Base-by-base conservation (phyloP, 2,113 vertebrate genomes). In the Syrmaticus mikado region DNA sequence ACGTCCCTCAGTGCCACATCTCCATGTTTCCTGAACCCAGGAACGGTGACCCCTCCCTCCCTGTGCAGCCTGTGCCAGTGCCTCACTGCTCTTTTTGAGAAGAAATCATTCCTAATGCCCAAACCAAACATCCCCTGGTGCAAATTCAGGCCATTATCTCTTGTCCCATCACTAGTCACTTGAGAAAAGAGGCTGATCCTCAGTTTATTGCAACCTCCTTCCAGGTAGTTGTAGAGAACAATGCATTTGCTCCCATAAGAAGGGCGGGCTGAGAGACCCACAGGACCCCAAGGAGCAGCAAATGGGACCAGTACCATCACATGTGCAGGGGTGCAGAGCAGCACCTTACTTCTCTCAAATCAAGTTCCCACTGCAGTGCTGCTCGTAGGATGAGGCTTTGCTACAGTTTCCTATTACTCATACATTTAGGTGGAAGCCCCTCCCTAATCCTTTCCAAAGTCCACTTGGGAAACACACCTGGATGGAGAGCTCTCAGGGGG, bases 311-410 rank as follows among this genome's bases (percentile, higher is more conserved):
- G 22, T 43, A 11, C 11, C 57, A 27, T 6, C 50, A 73, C 70
- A 65, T 25, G 34, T 28, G 9, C 8, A 24, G 45, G 15, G 40
- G 36, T 79, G 48, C 53, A 48, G 12, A 13, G 30, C 43, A 70
- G 53, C 3, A 3, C 40, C 43, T 43, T 52, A 24, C 62, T 87
- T 83, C 68, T 78, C 36, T 72, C 10, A 41, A 79, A 41, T 32
- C 82, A 80, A 1, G 11, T 55, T 82, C 21, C 60, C 50, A 41
- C 32, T 22, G 58, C 53, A 57, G 12, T 10, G 22, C 22, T 92
- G 71, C 45, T 62, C 40, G 15, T 8, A 25, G 30, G 7, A 22
- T 0, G 5, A 70, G 27, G 32, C 60, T 77, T 80, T 0, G 1
- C 64, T 60, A 66, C n/a, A 38, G 55, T 60, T 95, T 91, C 68